These are phyloP conservation scores for Heliconius melpomene DNA, from an alignment of 1,140 invertebrate species.

Conservation along the genomic window DNA sequence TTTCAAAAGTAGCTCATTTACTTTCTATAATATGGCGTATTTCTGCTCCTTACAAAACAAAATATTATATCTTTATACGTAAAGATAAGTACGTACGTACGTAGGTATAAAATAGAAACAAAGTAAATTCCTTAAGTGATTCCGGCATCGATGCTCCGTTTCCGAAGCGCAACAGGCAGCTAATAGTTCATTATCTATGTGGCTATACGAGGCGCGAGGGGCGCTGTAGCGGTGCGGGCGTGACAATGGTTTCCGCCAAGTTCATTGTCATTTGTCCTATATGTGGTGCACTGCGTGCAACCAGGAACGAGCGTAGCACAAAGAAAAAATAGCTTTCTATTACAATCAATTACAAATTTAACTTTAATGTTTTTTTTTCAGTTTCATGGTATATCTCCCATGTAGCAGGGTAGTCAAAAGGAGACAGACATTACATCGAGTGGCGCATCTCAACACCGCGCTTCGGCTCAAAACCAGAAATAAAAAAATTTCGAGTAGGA, in stretches of 20 bases:
- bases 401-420: no score
- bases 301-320: slow-evolving; percentile 25
- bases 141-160: slow-evolving; percentile 28
- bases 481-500: no score
- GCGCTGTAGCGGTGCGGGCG: slow-evolving; percentile 70
- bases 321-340: slow-evolving; percentile 2
- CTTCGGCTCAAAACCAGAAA: no score
- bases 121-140: slow-evolving; percentile 17
- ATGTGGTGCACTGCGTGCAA: slow-evolving; percentile 22
- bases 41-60: background rate
- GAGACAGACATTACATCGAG: no score
- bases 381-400: no score
- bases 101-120: background rate
- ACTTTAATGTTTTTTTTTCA: background rate
- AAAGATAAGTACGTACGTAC: no score
- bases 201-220: slow-evolving; percentile 37
- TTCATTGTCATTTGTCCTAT: slow-evolving; percentile 70
- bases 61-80: background rate
- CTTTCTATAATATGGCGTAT: no score
- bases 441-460: no score
- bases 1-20: no score
- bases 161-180: slow-evolving; percentile 36
- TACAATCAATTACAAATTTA: background rate
- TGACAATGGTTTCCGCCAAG: slow-evolving; percentile 76
- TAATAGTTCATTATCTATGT: slow-evolving; percentile 38